A percentile compares a stretch with the other conserved stretches of the same genome.
phyloP scores from a whole-genome alignment of 2,888 invertebrate species.

The Melolontha melolontha region DNA sequence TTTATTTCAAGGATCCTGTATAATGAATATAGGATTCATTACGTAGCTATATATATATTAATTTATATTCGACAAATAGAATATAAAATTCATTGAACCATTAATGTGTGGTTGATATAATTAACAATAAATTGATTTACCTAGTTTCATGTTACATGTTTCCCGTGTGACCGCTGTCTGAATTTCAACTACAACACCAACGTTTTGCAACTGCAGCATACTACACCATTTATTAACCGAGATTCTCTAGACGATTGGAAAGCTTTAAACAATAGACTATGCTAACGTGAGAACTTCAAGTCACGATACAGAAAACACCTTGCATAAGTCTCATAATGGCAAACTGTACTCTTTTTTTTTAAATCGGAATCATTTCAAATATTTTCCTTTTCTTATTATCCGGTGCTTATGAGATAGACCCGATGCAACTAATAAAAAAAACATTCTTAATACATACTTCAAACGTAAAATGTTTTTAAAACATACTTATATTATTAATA shows the following conservation, averaged over 20 bases:
- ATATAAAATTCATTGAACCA: background rate
- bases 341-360: background rate
- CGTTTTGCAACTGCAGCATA: constrained; percentile 30
- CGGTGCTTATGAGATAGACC: too few species aligned
- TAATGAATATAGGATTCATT: too few species aligned
- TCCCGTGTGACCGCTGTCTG: constrained; percentile 31
- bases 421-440: too few species aligned
- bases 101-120: background rate
- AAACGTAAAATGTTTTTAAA: too few species aligned
- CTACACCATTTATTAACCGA: constrained; percentile 25
- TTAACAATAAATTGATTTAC: constrained; percentile 3
- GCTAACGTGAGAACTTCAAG: constrained; percentile 29
- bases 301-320: constrained; percentile 13
- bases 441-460: too few species aligned
- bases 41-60: too few species aligned
- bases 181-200: constrained; percentile 9
- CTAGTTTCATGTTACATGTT: constrained; percentile 22
- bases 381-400: too few species aligned
- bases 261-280: constrained; percentile 19
- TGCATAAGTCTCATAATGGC: constrained; percentile 17
- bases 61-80: background rate
- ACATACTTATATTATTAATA: too few species aligned
- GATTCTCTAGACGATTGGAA: constrained; percentile 5
- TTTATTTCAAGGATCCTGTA: too few species aligned
- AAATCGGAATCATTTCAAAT: background rate